phyloP scores from a whole-genome alignment of 2,113 vertebrate species.

The Carlito syrichta region DNA sequence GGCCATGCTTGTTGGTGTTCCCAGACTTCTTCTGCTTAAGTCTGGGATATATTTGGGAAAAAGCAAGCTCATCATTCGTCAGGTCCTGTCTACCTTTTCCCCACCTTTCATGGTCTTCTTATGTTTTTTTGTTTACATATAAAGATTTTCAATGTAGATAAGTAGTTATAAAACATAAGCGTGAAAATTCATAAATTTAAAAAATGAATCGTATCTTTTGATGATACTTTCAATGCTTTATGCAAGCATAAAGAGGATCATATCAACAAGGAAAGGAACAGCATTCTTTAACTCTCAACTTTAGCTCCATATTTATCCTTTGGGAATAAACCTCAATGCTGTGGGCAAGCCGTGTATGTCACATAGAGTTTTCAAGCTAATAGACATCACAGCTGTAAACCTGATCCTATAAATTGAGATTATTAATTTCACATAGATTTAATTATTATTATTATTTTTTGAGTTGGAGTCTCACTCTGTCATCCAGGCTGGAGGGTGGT shows the following conservation, averaged over 20 bases:
- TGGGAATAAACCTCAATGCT: not conserved
- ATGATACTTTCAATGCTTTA: not conserved
- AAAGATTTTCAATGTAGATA: not conserved
- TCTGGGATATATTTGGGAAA: too few relatives aligned
- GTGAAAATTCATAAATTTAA: not conserved
- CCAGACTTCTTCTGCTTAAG: too few relatives aligned
- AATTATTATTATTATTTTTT: too few relatives aligned
- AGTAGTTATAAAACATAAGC: not conserved
- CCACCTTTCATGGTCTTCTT: too few relatives aligned
- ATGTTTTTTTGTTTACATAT: not conserved
- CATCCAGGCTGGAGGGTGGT: too few relatives aligned
- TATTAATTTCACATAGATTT: not conserved
- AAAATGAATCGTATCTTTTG: not conserved
- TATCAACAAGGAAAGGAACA: not conserved
- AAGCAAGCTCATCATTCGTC: too few relatives aligned
- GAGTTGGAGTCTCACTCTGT: too few relatives aligned
- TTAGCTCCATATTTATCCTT: not conserved
- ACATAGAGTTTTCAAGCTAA: not conserved
- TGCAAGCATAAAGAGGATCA: not conserved
- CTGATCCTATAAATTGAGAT: not conserved
- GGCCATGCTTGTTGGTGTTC: too few relatives aligned
- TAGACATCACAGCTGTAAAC: not conserved
- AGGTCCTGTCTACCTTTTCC: too few relatives aligned
- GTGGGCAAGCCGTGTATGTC: not conserved
- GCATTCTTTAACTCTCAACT: not conserved